Evolutionary conservation across 2,888 invertebrate species (phyloP), one percentile per base, ranked within the genome.

Genomic region (Willowsia nigromaculata): DNA sequence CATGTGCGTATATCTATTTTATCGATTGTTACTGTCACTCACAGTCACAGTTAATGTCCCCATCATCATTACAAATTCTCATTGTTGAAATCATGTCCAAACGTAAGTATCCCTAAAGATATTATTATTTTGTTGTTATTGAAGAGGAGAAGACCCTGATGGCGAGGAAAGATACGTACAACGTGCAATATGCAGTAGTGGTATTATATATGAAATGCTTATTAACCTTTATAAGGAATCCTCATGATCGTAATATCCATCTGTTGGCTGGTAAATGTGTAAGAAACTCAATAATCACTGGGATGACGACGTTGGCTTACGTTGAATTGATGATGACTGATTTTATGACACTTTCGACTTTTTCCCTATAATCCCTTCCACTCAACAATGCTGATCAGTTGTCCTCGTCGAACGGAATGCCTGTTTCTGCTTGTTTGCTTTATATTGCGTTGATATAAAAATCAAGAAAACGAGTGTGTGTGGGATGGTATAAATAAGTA

Each of bases 261-360:
- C 68, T 40, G n/a, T n/a, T n/a, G 65, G 30, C 33, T 5, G 43
- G 43, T 68, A 68, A 68, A 18, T 25, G n/a, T n/a, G n/a, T n/a
- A 68, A 13, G 25, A 68, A 5, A 9, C 7, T 33, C 9, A 33
- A 37, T 68, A 40, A 43, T 71, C 1, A 68, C 33, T 43, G 47
- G 2, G 80, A 80, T 18, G 80, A 80, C 37, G 37, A 56, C 40
- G 80, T 56, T 80, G 56, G 4, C 30, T 40, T 76, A 76, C 50
- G 50, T 76, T 15, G 43, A 84, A 84, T 74, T 85, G 78, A 85
- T 62, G 78, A 53, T 37, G 22, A 56, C 78, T 68, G 80, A 81
- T 87, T 87, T 87, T 65, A 87, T 81, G 81, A 40, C 74, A 82
- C 88, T 88, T 88, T 88, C 88, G 62, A 88, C 82, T 82, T 88